phyloP scores from a whole-genome alignment of 1,140 invertebrate species.

The Pectinophora gossypiella region DNA sequence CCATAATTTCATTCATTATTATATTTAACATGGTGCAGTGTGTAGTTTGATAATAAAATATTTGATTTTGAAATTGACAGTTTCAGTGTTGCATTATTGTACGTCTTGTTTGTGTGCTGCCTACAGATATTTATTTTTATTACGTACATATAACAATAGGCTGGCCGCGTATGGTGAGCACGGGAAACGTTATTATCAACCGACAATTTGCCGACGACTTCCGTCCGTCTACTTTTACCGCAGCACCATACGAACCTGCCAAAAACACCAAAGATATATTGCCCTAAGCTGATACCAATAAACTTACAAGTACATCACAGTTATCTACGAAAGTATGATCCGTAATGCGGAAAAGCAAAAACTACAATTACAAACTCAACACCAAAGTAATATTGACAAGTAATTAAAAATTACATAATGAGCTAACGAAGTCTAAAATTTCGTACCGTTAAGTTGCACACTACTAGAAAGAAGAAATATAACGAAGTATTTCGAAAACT shows the following conservation, averaged over 20 bases:
- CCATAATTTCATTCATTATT: constrained; percentile 36
- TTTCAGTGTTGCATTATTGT: neutral
- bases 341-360: neutral
- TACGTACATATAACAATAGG: neutral
- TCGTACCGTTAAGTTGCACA: neutral
- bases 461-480: neutral
- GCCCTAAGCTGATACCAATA: constrained; percentile 1
- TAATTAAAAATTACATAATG: neutral
- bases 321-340: constrained; percentile 3
- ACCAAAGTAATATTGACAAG: neutral
- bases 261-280: neutral
- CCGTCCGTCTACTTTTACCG: neutral
- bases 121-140: neutral
- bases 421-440: neutral
- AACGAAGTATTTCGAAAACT: neutral
- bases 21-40: constrained; percentile 35
- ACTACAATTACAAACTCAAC: neutral
- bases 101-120: neutral
- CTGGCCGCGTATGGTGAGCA: neutral
- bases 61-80: neutral
- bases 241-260: neutral
- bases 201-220: neutral
- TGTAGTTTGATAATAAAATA: constrained; percentile 5
- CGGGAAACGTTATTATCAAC: neutral
- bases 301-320: constrained; percentile 2